phyloP scores from a whole-genome alignment of 2,888 invertebrate genomes.

The Ormyrus pomaceus region DNA sequence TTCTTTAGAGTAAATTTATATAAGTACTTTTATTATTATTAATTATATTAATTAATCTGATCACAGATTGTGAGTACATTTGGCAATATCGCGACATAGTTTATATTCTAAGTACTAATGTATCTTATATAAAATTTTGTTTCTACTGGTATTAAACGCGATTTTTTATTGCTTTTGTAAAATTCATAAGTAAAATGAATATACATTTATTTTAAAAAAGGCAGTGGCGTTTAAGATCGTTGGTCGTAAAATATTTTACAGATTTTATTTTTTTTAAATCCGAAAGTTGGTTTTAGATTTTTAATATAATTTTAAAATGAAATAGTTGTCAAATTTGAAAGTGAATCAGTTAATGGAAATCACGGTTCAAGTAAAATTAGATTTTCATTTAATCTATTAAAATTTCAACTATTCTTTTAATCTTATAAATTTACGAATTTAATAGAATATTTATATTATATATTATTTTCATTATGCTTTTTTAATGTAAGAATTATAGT shows the following conservation, averaged over 20 bases:
- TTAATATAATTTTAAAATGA: too few relatives aligned
- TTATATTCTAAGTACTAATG: conserved; percentile 37
- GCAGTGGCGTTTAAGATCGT: background rate
- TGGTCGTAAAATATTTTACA: too few relatives aligned
- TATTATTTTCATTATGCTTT: background rate
- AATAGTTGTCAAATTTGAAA: too few relatives aligned
- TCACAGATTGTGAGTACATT: conserved; percentile 55
- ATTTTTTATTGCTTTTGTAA: conserved; percentile 4
- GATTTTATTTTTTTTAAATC: too few relatives aligned
- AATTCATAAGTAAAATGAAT: background rate
- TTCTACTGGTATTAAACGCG: background rate
- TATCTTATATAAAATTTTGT: background rate
- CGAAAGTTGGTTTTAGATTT: too few relatives aligned
- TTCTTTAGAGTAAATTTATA: conserved; percentile 18
- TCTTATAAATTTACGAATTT: too few relatives aligned
- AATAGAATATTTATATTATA: too few relatives aligned
- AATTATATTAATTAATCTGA: conserved; percentile 36
- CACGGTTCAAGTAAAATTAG: too few relatives aligned
- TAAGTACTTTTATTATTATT: conserved; percentile 27
- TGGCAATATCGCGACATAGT: conserved; percentile 48
- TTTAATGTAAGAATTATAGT: background rate
- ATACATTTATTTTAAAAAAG: background rate
- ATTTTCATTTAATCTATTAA: too few relatives aligned
- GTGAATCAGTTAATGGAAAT: too few relatives aligned
- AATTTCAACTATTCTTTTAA: too few relatives aligned